These are phyloP conservation scores for Hypanus sabinus DNA, from an alignment of 2,113 vertebrate genomes.

Conservation along the genomic window DNA sequence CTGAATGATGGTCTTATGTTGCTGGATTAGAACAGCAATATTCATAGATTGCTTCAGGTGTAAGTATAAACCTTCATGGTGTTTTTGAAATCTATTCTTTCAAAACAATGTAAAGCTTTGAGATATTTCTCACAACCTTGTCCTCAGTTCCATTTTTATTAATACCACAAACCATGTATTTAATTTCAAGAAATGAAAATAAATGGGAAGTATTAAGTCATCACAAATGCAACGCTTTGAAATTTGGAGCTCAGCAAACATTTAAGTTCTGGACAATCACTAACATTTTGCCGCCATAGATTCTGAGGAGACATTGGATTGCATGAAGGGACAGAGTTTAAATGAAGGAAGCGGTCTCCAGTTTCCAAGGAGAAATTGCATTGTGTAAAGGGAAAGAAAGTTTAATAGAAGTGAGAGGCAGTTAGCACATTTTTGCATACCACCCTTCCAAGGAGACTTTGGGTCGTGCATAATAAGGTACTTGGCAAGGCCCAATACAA, in stretches of 20 bases:
- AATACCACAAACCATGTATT: background rate
- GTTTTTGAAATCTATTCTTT: background rate
- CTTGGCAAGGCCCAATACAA: no score
- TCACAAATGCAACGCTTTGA: background rate
- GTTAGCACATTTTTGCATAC: no score
- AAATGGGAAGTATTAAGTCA: background rate
- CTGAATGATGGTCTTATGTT: background rate
- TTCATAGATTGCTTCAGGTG: background rate
- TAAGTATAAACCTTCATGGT: background rate
- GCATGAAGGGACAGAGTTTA: no score
- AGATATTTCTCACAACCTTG: background rate
- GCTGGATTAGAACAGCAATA: background rate
- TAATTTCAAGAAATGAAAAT: background rate
- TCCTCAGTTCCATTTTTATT: background rate
- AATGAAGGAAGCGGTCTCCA: no score
- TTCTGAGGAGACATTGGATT: no score
- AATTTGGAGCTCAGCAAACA: background rate
- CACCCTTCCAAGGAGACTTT: no score
- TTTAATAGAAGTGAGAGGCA: no score
- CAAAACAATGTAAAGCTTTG: background rate
- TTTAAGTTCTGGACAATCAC: background rate
- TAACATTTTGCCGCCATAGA: no score
- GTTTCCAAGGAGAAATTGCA: no score
- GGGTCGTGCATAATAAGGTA: no score
- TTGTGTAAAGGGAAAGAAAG: no score